Base-by-base conservation (phyloP, 2,888 invertebrate species). In the Galerucella pusilla region DNA sequence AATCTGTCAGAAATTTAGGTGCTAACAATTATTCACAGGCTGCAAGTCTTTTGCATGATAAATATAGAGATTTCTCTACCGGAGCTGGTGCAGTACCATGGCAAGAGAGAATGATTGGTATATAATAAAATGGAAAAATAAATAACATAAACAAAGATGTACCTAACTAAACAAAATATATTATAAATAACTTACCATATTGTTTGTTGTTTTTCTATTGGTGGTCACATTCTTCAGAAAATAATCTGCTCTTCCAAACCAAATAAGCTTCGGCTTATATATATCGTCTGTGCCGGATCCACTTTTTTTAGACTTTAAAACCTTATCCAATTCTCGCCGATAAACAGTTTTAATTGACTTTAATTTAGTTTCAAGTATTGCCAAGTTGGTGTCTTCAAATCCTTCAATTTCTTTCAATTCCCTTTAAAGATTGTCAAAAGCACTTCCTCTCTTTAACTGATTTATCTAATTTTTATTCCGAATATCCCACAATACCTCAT, bases 221-320 rank as follows among this genome's bases (percentile, higher is more conserved):
- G 54, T n/a, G 45, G 45, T 52, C 14, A 86, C 83, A 14, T 86
- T 86, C 11, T 82, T 81, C 25, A 88, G 79, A 77, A 87, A 87
- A 20, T 85, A 83, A 77, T 88, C 85, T 84, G 88, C 85, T 46
- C 82, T 82, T 2, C 79, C 28, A 83, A 84, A 84, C 83, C 84
- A 84, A 75, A 81, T 77, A 80, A 83, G 80, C 79, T 80, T 84
- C 0, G 87, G 87, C 49, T 71, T 20, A 20, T 20, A 20, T 79
- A 74, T 87, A 88, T 11, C 78, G 49, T 78, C 71, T 54, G 77
- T 70, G 69, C 81, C 80, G 78, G 78, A 79, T 10, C 78, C 81
- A 79, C 82, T 82, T 80, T 81, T 81, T 77, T 83, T 81, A 79
- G 81, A 82, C 80, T 83, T 82, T 42, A n/a, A 69, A 81, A 83